A percentile compares a stretch with the other conserved stretches of the same genome.
Conservation (phyloP, 2,888 invertebrate genomes). For the Sinhomidia bicolor region DNA sequence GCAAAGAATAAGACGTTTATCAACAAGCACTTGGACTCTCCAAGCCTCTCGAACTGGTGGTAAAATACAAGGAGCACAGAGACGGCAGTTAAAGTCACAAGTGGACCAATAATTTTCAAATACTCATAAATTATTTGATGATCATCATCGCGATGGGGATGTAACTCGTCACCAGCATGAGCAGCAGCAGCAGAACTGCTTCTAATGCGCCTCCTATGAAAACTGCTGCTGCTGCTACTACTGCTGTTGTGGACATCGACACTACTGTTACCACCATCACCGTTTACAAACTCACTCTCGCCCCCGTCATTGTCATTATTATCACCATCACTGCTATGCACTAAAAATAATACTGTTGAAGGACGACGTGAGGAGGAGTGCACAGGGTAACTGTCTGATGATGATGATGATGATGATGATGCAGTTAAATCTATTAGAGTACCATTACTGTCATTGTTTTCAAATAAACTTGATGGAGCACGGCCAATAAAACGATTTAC, state of each 20-base stretch:
- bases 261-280: constrained; percentile 16
- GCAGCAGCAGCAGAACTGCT: neutral
- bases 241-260: neutral
- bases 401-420: constrained; percentile 28
- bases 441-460: constrained; percentile 62
- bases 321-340: neutral
- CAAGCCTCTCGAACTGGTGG: constrained; percentile 71
- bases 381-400: constrained; percentile 39
- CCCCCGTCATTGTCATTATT: neutral
- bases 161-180: neutral
- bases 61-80: constrained; percentile 71
- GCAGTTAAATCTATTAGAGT: constrained; percentile 56
- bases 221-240: neutral
- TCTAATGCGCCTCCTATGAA: neutral
- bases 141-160: too few species aligned
- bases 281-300: constrained; percentile 40
- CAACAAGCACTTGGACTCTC: constrained; percentile 71
- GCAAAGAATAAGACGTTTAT: constrained; percentile 74
- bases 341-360: constrained; percentile 47
- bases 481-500: constrained; percentile 25
- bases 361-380: neutral
- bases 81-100: constrained; percentile 67
- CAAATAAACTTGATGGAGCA: constrained; percentile 62
- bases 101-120: constrained; percentile 71
- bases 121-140: constrained; percentile 65